Base-by-base conservation (phyloP, 2,888 invertebrate genomes). In the Melikaiella ostensackeni region DNA sequence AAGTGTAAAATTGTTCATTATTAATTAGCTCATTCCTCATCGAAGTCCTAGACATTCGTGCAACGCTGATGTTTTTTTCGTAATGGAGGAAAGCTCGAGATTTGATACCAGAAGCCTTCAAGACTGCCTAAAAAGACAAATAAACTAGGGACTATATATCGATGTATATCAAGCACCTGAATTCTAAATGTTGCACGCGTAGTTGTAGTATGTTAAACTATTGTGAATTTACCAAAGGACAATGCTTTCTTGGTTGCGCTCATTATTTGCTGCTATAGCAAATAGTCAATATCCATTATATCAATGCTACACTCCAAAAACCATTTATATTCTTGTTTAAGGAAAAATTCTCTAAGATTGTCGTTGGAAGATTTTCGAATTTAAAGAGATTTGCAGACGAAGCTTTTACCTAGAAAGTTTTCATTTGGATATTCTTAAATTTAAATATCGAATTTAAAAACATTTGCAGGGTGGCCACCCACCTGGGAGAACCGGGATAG, bases 91-190 rank as follows among this genome's bases (percentile, higher is more conserved):
- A 77, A 75, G 63, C 42, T 79, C 80, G 79, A 79, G 82, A 83
- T 84, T 84, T 84, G 81, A 84, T 84, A 84, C 82, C 82, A 81
- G 82, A 83, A 84, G 82, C 82, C 82, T 84, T 84, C 82, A 82
- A 82, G 80, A 83, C 80, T 83, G 82, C 84, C 84, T 84, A 84
- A 79, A 79, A 80, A 78, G 77, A 83, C 82, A 83, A 80, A 82
- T 79, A 82, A 78, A 81, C 46, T 76, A 79, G 80, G 76, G 13
- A 79, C 78, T 79, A 79, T 79, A 79, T 80, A 79, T 82, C 80
- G 57, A 57, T 24, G 57, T 59, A 59, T 59, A 59, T 59, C 24
- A 59, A 24, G 6, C 59, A 27, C 59, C 16, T 16, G 59, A 27
- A 27, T 59, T 13, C 64, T 81, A 77, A 82, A 79, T 80, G 80